phyloP scores from a whole-genome alignment of 1,140 invertebrate species.

The Holotrichia oblita region DNA sequence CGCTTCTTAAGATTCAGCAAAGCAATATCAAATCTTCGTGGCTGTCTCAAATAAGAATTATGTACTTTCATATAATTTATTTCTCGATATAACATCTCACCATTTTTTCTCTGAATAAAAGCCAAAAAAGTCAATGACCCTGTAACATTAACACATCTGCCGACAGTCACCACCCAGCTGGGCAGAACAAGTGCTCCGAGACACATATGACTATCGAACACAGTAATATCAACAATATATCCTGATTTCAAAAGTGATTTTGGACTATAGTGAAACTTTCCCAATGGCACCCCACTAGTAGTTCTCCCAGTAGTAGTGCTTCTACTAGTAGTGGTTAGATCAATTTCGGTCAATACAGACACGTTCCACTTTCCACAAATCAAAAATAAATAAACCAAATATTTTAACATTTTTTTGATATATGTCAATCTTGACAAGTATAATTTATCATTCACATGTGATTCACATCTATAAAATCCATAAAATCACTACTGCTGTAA shows the following conservation, averaged over 20 bases:
- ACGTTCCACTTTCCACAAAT: no score
- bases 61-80: neutral
- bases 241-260: neutral
- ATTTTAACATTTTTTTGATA: no score
- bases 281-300: neutral
- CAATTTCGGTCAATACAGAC: no score
- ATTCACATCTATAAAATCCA: no score
- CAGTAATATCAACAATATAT: neutral
- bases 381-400: no score
- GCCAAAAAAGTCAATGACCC: neutral
- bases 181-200: neutral
- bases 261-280: no score
- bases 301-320: no score
- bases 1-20: neutral
- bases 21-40: slow-evolving; percentile 28
- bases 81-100: neutral
- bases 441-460: no score
- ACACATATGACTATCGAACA: neutral
- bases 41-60: neutral
- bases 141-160: neutral
- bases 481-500: no score
- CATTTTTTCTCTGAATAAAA: neutral
- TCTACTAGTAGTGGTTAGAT: neutral
- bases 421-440: no score
- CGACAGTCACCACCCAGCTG: neutral